Percentiles rank a stretch among this genome's conserved stretches.
These are phyloP conservation scores for Gadus macrocephalus DNA, from an alignment of 2,113 vertebrate species.

Conservation along the genomic window DNA sequence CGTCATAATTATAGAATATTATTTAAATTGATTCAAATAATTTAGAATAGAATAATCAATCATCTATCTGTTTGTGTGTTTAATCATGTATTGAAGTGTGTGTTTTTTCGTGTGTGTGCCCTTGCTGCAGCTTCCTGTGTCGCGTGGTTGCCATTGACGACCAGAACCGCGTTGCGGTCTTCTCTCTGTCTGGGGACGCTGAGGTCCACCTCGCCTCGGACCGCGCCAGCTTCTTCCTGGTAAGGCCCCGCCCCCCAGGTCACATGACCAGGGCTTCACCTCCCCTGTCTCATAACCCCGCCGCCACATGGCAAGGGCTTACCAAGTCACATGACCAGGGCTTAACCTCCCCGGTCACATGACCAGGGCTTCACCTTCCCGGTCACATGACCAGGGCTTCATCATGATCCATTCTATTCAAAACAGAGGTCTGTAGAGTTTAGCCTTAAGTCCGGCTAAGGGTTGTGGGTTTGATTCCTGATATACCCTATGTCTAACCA, in stretches of 20 bases:
- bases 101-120: slow-evolving; percentile 11
- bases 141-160: slow-evolving; percentile 78
- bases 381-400: background rate
- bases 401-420: background rate
- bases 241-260: slow-evolving; percentile 53
- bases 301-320: too few relatives aligned
- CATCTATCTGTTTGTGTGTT: too few relatives aligned
- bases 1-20: too few relatives aligned
- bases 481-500: too few relatives aligned
- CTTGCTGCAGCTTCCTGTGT: slow-evolving; percentile 81
- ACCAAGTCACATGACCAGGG: background rate
- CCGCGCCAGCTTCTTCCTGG: slow-evolving; percentile 83
- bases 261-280: background rate
- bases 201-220: slow-evolving; percentile 79
- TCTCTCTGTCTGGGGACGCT: slow-evolving; percentile 73
- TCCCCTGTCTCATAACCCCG: background rate
- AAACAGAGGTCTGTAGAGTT: too few relatives aligned
- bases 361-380: background rate
- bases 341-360: background rate
- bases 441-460: too few relatives aligned
- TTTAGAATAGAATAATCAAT: too few relatives aligned
- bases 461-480: too few relatives aligned
- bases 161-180: slow-evolving; percentile 71
- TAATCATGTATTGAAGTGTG: slow-evolving; percentile 12
- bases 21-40: too few relatives aligned